phyloP scores from a whole-genome alignment of 2,888 invertebrate species.

The Xestia rhomboidea region DNA sequence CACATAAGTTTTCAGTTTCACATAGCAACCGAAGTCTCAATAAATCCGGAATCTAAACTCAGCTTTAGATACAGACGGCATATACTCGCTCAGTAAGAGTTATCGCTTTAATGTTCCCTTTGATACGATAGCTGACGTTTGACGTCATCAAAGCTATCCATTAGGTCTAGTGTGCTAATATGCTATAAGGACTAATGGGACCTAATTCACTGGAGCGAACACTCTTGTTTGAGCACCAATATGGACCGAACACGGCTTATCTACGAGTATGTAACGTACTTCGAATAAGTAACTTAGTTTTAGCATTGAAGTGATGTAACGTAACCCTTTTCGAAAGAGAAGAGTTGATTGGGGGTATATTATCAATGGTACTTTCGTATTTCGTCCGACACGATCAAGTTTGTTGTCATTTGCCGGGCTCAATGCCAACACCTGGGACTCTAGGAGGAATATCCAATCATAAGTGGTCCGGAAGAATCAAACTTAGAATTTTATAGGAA shows the following conservation, averaged over 20 bases:
- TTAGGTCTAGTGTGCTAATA: conserved; percentile 59
- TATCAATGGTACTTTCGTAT: not conserved
- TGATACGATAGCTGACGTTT: conserved; percentile 60
- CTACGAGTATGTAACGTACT: conserved; percentile 23
- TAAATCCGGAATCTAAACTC: conserved; percentile 36
- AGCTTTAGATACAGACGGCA: conserved; percentile 31
- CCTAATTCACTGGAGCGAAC: conserved; percentile 54
- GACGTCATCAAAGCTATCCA: conserved; percentile 62
- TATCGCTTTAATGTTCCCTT: conserved; percentile 60
- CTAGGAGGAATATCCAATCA: not conserved
- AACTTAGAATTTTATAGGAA: not conserved
- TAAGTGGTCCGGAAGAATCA: not conserved
- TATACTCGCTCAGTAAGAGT: conserved; percentile 31
- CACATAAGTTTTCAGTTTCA: conserved; percentile 10
- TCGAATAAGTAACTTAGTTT: conserved; percentile 41
- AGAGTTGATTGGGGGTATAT: not conserved
- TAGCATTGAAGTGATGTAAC: conserved; percentile 10
- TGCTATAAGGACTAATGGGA: conserved; percentile 52
- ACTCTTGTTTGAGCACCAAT: conserved; percentile 46
- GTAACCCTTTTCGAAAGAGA: not conserved
- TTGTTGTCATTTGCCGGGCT: conserved; percentile 9
- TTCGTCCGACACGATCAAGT: not conserved
- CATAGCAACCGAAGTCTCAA: conserved; percentile 9
- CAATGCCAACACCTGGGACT: conserved; percentile 18
- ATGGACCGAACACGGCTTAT: conserved; percentile 47